Percentiles rank a stretch among this genome's conserved stretches.
Conservation (phyloP, 2,888 invertebrate genomes). For the Tortrix viridana region DNA sequence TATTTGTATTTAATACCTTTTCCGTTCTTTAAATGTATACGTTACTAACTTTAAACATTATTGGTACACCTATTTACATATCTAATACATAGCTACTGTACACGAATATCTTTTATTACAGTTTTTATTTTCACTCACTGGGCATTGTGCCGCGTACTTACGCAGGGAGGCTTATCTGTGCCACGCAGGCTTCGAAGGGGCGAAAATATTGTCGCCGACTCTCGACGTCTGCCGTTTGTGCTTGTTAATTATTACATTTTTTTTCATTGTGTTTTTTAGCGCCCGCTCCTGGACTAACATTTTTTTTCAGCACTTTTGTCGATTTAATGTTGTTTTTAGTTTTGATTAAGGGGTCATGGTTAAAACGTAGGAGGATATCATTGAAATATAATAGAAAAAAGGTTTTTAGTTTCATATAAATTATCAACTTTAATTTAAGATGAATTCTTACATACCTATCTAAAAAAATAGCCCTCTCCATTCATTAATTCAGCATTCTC, state of each 20-base stretch:
- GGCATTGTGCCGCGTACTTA: constrained; percentile 10
- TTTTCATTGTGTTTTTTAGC: constrained; percentile 31
- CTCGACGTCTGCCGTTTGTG: constrained; percentile 12
- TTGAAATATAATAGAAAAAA: too few species aligned
- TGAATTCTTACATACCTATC: too few species aligned
- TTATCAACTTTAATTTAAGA: too few species aligned
- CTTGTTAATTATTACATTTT: constrained; percentile 33
- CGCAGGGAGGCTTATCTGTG: constrained; percentile 62
- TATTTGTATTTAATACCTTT: too few species aligned
- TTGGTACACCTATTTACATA: not conserved
- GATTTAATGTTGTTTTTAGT: not conserved
- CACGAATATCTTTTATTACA: constrained; percentile 12
- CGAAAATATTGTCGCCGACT: constrained; percentile 75
- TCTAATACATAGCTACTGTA: not conserved
- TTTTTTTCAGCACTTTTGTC: constrained; percentile 14
- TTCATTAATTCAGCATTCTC: too few species aligned
- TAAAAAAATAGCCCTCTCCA: too few species aligned
- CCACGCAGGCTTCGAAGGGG: constrained; percentile 64
- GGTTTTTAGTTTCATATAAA: too few species aligned
- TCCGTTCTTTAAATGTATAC: too few species aligned
- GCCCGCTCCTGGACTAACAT: constrained; percentile 28
- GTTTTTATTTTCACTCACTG: constrained; percentile 14
- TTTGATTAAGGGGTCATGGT: not conserved
- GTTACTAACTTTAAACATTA: not conserved
- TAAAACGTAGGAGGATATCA: too few species aligned